A percentile compares a stretch with the other conserved stretches of the same genome.
Evolutionary conservation across 1,140 invertebrate species (phyloP).

Genomic region (Ooceraea biroi): DNA sequence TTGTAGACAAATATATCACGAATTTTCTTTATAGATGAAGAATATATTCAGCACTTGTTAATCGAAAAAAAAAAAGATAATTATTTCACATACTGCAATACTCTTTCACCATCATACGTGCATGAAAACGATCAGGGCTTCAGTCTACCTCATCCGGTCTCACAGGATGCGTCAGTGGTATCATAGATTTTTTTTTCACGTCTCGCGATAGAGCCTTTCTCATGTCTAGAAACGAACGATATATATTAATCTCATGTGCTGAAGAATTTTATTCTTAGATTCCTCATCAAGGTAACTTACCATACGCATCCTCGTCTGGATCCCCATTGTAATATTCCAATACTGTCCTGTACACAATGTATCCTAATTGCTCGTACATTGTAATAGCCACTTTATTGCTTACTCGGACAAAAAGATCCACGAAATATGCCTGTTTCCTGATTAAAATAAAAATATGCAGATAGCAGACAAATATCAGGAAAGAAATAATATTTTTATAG

Average conservation of each 20-base stretch:
- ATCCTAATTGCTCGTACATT: conserved; percentile 99
- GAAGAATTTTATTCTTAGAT: conserved; percentile 36
- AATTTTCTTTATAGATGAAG: too few species aligned
- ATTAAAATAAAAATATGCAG: conserved; percentile 79
- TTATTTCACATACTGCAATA: too few species aligned
- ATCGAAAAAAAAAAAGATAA: too few species aligned
- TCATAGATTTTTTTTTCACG: conserved; percentile 96
- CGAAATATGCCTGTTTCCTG: conserved; percentile 98
- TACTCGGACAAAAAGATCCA: conserved; percentile 99
- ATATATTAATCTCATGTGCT: conserved; percentile 36
- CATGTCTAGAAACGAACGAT: conserved; percentile 92
- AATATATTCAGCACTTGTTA: too few species aligned
- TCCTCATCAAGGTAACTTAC: conserved; percentile 85
- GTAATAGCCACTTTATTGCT: conserved; percentile 99
- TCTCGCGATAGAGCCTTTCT: conserved; percentile 98
- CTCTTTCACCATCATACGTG: too few species aligned
- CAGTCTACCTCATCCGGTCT: conserved; percentile 97
- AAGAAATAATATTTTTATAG: too few species aligned
- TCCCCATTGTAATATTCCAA: conserved; percentile 99
- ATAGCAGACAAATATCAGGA: not conserved
- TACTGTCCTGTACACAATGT: conserved; percentile 98
- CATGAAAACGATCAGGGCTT: conserved; percentile 64
- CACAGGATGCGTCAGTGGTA: conserved; percentile 97
- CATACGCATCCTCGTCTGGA: conserved; percentile 99
- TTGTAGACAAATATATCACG: too few species aligned